Evolutionary conservation across 2,888 invertebrate genomes (phyloP), one percentile per base, ranked within the genome.

Genomic region (Aricia artaxerxes): DNA sequence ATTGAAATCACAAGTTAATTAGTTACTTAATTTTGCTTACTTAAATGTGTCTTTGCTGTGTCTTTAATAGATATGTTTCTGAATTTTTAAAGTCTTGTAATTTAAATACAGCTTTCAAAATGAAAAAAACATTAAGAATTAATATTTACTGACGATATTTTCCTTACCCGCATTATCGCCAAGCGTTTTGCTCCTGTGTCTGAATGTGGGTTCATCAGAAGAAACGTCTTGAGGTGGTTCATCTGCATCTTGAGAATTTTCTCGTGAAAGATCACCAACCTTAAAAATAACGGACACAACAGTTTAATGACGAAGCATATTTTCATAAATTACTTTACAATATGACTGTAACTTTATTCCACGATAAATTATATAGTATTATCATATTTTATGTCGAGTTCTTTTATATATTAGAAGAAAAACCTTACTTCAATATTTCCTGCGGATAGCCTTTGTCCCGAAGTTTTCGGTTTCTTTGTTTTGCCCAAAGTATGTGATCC

Each of bases 101-200:
- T 24, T 24, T 24, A 24, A 24, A 24, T 24, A 24, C 24, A 24
- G 24, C 24, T 24, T 24, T 24, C 24, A 24, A 24, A 24, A 24
- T 24, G 24, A 24, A 24, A 24, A 24, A 24, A 24, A 24, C 24
- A 24, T 24, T 24, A 0, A 24, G 24, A 24, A 24, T 24, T 24
- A 24, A 24, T 24, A 24, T 24, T 24, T 24, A 24, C 24, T 24
- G 24, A 24, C 24, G 24, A 24, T 24, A 24, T 24, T 24, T 24
- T 57, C 38, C 88, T 85, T 73, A 97, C 97, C 97, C 86, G 96
- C 95, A 80, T 97, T 95, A 90, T 98, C 98, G 84, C 98, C 97
- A 83, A 98, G 96, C n/a, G 98, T 98, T 95, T 97, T 98, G 94
- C 98, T 98, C 86, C 98, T 96, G 84, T 97, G 96, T 85, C 98